These are phyloP conservation scores for Chrysotoxum bicinctum DNA, from an alignment of 2,888 invertebrate genomes.

Conservation along the genomic window DNA sequence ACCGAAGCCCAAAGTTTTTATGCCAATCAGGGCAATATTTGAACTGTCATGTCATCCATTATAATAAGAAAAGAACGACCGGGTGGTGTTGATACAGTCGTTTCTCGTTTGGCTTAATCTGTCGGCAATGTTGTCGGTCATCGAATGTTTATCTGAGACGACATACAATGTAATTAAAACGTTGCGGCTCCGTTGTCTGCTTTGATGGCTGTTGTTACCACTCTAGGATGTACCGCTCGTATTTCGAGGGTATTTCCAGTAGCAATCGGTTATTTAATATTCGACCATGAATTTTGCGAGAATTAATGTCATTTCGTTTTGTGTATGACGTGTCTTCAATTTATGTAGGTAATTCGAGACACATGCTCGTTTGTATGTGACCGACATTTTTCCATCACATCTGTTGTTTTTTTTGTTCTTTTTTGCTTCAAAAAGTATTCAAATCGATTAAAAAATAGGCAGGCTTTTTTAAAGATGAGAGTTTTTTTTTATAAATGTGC, in stretches of 20 bases:
- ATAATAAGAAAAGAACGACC: neutral
- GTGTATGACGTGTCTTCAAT: neutral
- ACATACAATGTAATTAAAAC: slow-evolving; percentile 24
- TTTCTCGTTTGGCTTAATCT: slow-evolving; percentile 11
- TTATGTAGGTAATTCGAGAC: slow-evolving; percentile 36
- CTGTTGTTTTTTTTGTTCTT: neutral
- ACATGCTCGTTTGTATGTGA: slow-evolving; percentile 8
- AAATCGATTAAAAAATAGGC: slow-evolving; percentile 40
- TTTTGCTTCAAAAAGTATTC: slow-evolving; percentile 5
- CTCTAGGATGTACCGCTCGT: neutral
- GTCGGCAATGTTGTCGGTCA: slow-evolving; percentile 21
- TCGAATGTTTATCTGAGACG: neutral
- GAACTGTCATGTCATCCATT: slow-evolving; percentile 18
- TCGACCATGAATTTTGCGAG: slow-evolving; percentile 9
- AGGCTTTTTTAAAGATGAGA: slow-evolving; percentile 50
- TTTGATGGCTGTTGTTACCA: neutral
- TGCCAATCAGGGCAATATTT: slow-evolving; percentile 33
- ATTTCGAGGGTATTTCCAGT: slow-evolving; percentile 10
- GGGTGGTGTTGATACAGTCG: slow-evolving; percentile 10
- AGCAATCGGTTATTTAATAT: slow-evolving; percentile 14
- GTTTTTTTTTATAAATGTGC: neutral
- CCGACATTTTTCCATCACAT: slow-evolving; percentile 8
- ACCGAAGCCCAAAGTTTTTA: slow-evolving; percentile 30
- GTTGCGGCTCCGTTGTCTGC: neutral
- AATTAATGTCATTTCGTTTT: slow-evolving; percentile 4